phyloP scores from a whole-genome alignment of 1,140 invertebrate genomes.

The Gyrodactylus bullatarudis region DNA sequence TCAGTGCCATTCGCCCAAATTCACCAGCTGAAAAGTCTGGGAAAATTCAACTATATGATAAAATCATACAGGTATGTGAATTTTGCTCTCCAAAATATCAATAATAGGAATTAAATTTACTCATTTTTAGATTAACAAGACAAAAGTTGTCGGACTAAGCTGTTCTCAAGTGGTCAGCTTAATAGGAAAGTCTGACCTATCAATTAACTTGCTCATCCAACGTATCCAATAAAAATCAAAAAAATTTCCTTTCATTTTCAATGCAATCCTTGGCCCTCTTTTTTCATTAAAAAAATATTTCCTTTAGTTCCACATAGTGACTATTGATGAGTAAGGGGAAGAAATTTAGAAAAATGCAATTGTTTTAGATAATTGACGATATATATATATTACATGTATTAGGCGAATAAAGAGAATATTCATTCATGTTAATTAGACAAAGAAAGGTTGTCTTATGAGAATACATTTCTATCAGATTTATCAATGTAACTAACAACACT shows the following conservation, averaged over 20 bases:
- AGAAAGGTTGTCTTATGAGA: too few relatives aligned
- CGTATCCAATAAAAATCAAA: neutral
- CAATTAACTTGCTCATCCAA: neutral
- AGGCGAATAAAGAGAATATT: too few relatives aligned
- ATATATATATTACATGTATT: too few relatives aligned
- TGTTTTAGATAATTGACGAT: neutral
- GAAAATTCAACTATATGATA: slow-evolving; percentile 1
- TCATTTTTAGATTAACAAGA: neutral
- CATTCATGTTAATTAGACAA: too few relatives aligned
- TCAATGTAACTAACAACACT: too few relatives aligned
- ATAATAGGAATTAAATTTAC: neutral
- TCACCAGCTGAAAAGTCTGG: neutral
- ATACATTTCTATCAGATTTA: too few relatives aligned
- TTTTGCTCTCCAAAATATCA: neutral
- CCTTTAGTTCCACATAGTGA: too few relatives aligned
- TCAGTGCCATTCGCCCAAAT: slow-evolving; percentile 3
- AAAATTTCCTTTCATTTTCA: too few relatives aligned
- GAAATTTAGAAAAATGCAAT: neutral
- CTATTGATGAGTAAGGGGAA: too few relatives aligned
- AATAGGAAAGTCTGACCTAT: neutral
- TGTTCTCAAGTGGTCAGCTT: neutral
- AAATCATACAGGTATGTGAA: slow-evolving; percentile 2
- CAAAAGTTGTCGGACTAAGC: neutral
- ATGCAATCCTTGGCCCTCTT: too few relatives aligned
- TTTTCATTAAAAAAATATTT: too few relatives aligned